These are phyloP conservation scores for Sarcophaga peregrina DNA, from an alignment of 1,140 invertebrate genomes.

Conservation along the genomic window DNA sequence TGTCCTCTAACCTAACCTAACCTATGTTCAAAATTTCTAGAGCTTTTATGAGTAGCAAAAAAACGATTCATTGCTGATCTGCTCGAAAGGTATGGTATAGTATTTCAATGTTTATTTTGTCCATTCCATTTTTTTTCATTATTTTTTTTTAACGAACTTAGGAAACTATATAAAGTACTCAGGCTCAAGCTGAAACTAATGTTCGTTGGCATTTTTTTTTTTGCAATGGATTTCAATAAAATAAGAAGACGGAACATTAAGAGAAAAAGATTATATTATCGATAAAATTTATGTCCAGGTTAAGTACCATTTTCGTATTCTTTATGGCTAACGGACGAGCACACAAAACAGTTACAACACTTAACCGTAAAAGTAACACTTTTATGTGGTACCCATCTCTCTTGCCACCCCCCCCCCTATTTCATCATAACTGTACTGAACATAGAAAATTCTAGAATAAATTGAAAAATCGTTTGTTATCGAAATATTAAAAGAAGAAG, in stretches of 20 bases:
- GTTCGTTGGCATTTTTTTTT: background rate
- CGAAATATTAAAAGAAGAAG: too few species aligned
- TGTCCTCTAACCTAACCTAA: too few species aligned
- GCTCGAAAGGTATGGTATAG: too few species aligned
- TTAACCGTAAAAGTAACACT: background rate
- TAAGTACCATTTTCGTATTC: background rate
- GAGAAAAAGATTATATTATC: background rate
- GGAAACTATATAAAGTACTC: background rate
- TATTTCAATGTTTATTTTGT: too few species aligned
- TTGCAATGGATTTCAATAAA: background rate
- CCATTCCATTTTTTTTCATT: background rate
- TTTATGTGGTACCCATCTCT: background rate
- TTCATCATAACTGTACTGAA: background rate
- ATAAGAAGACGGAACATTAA: background rate
- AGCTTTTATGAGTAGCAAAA: too few species aligned
- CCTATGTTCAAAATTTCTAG: too few species aligned
- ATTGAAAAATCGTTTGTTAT: conserved; percentile 15
- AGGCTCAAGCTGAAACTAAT: background rate
- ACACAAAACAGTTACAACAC: background rate
- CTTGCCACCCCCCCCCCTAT: too few species aligned
- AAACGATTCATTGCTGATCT: too few species aligned
- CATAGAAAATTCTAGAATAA: background rate
- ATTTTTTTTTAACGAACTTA: background rate
- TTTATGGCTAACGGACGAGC: background rate
- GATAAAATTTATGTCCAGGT: conserved; percentile 5